Percentiles rank a stretch among this genome's conserved stretches.
phyloP scores from a whole-genome alignment of 2,888 invertebrate genomes.

The Hipparchia sbordonii region DNA sequence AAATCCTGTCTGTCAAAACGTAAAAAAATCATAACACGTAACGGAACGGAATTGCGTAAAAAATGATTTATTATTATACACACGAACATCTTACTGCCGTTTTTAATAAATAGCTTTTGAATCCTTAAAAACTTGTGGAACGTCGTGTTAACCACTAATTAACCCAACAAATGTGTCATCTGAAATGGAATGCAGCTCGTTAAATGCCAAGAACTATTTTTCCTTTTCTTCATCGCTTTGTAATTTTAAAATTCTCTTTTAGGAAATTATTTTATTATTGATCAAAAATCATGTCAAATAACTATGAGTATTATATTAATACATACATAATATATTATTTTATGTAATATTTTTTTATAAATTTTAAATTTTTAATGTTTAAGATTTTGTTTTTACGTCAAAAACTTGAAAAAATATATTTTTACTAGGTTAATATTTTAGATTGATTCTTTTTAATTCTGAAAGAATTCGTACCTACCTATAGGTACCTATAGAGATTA shows the following conservation, averaged over 20 bases:
- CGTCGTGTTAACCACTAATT: conserved; percentile 66
- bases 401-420: too few species aligned
- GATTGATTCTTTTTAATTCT: too few species aligned
- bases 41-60: conserved; percentile 71
- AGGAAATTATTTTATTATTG: neutral
- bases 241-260: conserved; percentile 14
- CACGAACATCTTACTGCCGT: conserved; percentile 48
- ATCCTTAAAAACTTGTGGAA: conserved; percentile 43
- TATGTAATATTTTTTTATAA: too few species aligned
- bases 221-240: conserved; percentile 44
- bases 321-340: too few species aligned
- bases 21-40: conserved; percentile 65
- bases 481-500: neutral
- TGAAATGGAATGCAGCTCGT: conserved; percentile 56
- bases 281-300: neutral
- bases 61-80: conserved; percentile 70
- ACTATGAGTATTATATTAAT: neutral
- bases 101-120: conserved; percentile 46
- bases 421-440: too few species aligned
- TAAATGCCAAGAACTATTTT: conserved; percentile 53
- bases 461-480: too few species aligned
- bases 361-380: too few species aligned
- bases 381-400: too few species aligned
- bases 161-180: conserved; percentile 64
- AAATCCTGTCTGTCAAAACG: conserved; percentile 72